A percentile compares a stretch with the other conserved stretches of the same genome.
Conservation (phyloP, 2,113 vertebrate species). For the Apistogramma diplotaenia region DNA sequence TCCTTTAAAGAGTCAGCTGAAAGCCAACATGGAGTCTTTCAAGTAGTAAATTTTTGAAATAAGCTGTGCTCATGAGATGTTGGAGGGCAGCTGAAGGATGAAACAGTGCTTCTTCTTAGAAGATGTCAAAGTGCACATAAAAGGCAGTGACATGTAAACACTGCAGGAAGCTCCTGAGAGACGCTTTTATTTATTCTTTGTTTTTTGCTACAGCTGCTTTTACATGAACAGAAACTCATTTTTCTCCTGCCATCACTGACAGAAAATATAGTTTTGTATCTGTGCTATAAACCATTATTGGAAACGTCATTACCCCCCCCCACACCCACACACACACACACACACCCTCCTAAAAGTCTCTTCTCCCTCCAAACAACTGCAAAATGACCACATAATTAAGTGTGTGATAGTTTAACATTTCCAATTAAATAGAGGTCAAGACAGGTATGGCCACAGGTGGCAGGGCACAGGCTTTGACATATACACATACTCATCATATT, state of each 20-base stretch:
- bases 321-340: background rate
- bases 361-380: background rate
- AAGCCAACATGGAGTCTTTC: background rate
- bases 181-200: background rate
- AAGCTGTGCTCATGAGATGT: background rate
- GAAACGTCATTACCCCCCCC: background rate
- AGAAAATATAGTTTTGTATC: background rate
- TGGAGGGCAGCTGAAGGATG: background rate
- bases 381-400: conserved; percentile 13
- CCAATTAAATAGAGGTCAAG: conserved; percentile 32
- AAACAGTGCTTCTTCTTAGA: background rate
- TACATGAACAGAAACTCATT: background rate
- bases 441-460: conserved; percentile 47
- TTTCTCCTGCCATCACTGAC: background rate
- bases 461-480: conserved; percentile 24
- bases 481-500: conserved; percentile 40
- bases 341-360: background rate
- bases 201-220: background rate
- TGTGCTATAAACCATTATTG: background rate
- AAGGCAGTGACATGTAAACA: background rate
- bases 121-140: background rate
- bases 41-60: background rate
- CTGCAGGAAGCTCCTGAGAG: background rate
- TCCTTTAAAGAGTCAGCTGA: background rate
- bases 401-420: conserved; percentile 8